A percentile compares a stretch with the other conserved stretches of the same genome.
These are phyloP conservation scores for Hirudo medicinalis DNA, from an alignment of 1,140 invertebrate species.

Conservation along the genomic window DNA sequence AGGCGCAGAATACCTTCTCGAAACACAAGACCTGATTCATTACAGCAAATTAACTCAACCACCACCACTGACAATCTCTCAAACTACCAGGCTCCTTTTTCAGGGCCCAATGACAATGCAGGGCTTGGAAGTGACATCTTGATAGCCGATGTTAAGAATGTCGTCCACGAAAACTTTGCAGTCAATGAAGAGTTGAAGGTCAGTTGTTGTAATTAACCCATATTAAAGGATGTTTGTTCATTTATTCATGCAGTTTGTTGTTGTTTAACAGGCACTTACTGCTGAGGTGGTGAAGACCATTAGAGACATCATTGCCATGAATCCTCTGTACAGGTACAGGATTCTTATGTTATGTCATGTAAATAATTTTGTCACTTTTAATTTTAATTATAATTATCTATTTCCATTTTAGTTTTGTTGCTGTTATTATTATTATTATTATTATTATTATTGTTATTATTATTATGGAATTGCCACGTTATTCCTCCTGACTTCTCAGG, in stretches of 20 bases:
- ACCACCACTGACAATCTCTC: too few species aligned
- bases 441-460: too few species aligned
- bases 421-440: too few species aligned
- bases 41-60: too few species aligned
- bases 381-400: too few species aligned
- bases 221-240: background rate
- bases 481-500: too few species aligned
- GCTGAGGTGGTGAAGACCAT: conserved; percentile 97
- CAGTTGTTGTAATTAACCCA: conserved; percentile 16
- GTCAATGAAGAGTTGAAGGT: conserved; percentile 89
- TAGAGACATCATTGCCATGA: conserved; percentile 84
- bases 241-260: conserved; percentile 1
- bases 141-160: conserved; percentile 89
- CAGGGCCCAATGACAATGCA: too few species aligned
- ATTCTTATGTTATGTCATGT: background rate
- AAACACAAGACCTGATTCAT: too few species aligned
- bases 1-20: too few species aligned
- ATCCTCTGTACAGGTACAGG: conserved; percentile 71
- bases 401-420: too few species aligned
- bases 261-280: conserved; percentile 60
- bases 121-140: conserved; percentile 46
- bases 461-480: background rate
- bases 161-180: conserved; percentile 73
- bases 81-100: too few species aligned
- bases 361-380: too few species aligned